Evolutionary conservation across 2,888 invertebrate genomes (phyloP), one percentile per base, ranked within the genome.

Genomic region (Eurytoma californica): DNA sequence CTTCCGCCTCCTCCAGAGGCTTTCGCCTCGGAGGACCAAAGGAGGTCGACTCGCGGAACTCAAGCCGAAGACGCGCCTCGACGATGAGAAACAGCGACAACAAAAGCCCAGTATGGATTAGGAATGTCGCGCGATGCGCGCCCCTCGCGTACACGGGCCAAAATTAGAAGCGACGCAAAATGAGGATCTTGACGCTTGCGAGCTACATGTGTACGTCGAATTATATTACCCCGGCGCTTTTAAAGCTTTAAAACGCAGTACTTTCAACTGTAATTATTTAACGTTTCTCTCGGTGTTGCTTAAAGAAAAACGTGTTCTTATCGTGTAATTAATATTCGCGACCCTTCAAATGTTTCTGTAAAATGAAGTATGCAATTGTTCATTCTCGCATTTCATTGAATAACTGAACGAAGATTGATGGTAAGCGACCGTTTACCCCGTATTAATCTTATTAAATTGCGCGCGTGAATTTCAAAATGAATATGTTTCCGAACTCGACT

Each of bases 71-170:
- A 39, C 39, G 39, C 39, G 39, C 39, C 39, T 39, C 39, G 39
- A 39, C 39, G 39, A 39, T 1, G 39, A 70, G 80, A 82, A 83
- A 82, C 84, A 84, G 82, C 84, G 83, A 86, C 85, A 85, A 85
- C 84, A 85, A 86, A 86, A 85, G 86, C 85, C 83, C 39, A 79
- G 82, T 84, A 80, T 77, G 85, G 85, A 86, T 86, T 86, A 85
- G 84, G 82, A 85, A 75, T 79, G 70, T 72, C 75, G 70, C 72
- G 28, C 20, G 28, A 20, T 0, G 39, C 51, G n/a, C n/a, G 13
- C 55, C 47, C 67, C 68, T 69, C 58, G 55, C 57, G 67, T 66
- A 18, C 77, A 60, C 61, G 28, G 47, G 28, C 68, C 61, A 67
- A 79, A 75, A 75, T 79, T 75, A 72, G 75, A 79, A 61, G 61